These are phyloP conservation scores for Plutomurus gul DNA, from an alignment of 1,140 invertebrate genomes.

Conservation along the genomic window DNA sequence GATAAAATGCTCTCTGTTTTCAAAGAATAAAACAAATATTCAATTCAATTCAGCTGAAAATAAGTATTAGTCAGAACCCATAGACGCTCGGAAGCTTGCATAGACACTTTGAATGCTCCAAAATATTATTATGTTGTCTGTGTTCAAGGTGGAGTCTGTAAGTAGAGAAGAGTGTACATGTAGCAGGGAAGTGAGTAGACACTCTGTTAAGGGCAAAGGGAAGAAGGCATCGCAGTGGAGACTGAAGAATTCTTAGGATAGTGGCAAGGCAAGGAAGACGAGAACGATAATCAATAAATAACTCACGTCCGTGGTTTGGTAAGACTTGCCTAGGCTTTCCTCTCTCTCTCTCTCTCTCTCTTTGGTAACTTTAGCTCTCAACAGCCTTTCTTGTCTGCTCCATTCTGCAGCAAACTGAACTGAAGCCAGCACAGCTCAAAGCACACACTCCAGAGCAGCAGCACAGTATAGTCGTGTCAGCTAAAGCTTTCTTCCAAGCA, in stretches of 20 bases:
- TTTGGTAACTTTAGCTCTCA: neutral
- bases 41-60: no score
- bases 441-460: neutral
- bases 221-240: neutral
- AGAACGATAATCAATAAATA: slow-evolving; percentile 30
- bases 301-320: neutral
- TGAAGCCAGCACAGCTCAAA: neutral
- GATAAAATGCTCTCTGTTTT: no score
- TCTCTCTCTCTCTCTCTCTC: neutral
- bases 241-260: neutral
- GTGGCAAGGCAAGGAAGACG: neutral
- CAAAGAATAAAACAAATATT: no score
- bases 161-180: no score
- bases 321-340: neutral
- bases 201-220: neutral
- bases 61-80: no score
- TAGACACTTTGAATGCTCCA: no score
- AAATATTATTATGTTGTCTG: no score
- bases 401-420: neutral
- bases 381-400: neutral
- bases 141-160: neutral
- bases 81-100: no score
- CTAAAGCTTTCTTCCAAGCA: neutral
- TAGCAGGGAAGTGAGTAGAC: no score
- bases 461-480: no score